phyloP scores from a whole-genome alignment of 1,140 invertebrate genomes.

The Drosophila subobscura region DNA sequence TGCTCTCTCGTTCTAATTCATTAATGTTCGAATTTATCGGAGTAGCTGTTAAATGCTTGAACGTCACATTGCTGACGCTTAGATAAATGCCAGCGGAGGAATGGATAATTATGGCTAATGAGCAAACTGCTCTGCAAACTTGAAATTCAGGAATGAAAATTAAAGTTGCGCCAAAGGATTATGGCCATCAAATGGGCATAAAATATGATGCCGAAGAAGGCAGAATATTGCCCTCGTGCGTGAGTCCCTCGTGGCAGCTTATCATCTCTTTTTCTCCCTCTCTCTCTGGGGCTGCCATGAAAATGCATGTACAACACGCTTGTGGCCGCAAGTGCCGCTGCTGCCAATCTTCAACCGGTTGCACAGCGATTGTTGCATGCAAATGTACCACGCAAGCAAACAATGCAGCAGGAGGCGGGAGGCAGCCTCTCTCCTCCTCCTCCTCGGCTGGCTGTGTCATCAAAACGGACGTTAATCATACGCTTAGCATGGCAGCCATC shows the following conservation, averaged over 20 bases:
- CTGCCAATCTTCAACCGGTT: slow-evolving; percentile 68
- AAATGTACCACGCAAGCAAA: slow-evolving; percentile 74
- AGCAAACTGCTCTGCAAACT: too few species aligned
- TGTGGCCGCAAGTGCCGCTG: slow-evolving; percentile 65
- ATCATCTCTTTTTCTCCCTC: slow-evolving; percentile 28
- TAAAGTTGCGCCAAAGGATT: too few species aligned
- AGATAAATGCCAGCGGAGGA: too few species aligned
- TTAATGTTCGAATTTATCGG: too few species aligned
- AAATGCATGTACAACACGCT: slow-evolving; percentile 44
- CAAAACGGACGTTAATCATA: slow-evolving; percentile 81
- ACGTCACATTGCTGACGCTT: too few species aligned
- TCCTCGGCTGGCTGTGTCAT: slow-evolving; percentile 60
- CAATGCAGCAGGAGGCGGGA: slow-evolving; percentile 62
- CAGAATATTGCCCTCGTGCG: too few species aligned
- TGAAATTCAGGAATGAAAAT: too few species aligned
- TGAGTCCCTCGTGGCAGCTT: slow-evolving; percentile 26
- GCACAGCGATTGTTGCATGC: slow-evolving; percentile 59
- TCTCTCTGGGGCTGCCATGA: slow-evolving; percentile 27
- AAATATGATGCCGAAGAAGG: too few species aligned
- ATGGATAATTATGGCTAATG: too few species aligned
- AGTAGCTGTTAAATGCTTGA: too few species aligned
- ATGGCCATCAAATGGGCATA: too few species aligned
- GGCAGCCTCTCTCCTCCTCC: slow-evolving; percentile 17
- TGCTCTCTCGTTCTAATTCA: too few species aligned
- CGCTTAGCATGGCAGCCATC: slow-evolving; percentile 74